phyloP scores from a whole-genome alignment of 2,797 vertebrate genomes.

The Poecile montanus region DNA sequence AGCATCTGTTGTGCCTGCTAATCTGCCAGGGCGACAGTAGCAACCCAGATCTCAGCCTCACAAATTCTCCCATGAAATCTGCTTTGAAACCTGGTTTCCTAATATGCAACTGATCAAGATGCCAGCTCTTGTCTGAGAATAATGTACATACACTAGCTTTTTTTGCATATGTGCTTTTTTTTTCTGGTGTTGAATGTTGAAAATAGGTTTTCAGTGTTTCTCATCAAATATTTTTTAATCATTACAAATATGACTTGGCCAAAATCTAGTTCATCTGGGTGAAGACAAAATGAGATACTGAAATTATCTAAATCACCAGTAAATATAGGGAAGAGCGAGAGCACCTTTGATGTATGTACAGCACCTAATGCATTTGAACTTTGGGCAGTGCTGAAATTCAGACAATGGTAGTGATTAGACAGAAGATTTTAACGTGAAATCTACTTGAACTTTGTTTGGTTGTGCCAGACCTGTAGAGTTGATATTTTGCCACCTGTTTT shows the following conservation, averaged over 20 bases:
- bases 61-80: not conserved
- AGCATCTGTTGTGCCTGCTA: not conserved
- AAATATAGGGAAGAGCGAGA: not conserved
- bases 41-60: not conserved
- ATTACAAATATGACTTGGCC: not conserved
- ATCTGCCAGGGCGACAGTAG: not conserved
- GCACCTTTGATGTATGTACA: not conserved
- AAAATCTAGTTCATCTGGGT: not conserved
- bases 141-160: rapidly evolving
- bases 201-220: not conserved
- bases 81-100: not conserved
- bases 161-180: rapidly evolving
- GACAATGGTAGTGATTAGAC: not conserved
- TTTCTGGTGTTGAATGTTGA: not conserved
- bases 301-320: not conserved
- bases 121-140: not conserved
- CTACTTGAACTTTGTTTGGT: not conserved
- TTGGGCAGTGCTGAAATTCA: not conserved
- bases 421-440: not conserved
- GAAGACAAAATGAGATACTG: not conserved
- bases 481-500: not conserved
- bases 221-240: not conserved
- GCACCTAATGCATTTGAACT: not conserved
- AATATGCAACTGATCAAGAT: not conserved
- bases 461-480: not conserved